Conservation (phyloP, 2,113 vertebrate species). For the Halichoeres trimaculatus region DNA sequence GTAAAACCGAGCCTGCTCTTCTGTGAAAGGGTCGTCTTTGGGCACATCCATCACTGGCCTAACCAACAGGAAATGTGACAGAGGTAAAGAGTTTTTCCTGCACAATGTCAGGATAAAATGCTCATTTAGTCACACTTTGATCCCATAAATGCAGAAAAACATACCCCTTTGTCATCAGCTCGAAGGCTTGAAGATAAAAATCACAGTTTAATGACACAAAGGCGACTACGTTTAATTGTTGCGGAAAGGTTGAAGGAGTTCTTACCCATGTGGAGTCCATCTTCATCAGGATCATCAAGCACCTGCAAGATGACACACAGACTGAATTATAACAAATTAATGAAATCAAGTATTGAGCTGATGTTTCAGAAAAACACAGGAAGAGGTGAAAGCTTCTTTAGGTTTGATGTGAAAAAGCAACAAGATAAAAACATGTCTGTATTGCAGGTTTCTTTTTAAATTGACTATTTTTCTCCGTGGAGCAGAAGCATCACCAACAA, state of each 20-base stretch:
- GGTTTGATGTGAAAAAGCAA: too few species aligned
- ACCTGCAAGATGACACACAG: slow-evolving; percentile 83
- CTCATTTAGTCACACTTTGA: neutral
- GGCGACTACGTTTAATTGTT: neutral
- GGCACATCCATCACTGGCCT: slow-evolving; percentile 98
- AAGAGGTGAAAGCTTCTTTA: too few species aligned
- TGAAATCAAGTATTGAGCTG: too few species aligned
- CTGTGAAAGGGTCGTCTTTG: slow-evolving; percentile 87
- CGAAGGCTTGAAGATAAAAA: slow-evolving; percentile 90
- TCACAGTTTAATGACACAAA: slow-evolving; percentile 25
- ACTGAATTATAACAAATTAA: too few species aligned
- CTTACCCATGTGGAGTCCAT: slow-evolving; percentile 96
- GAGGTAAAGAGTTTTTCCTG: neutral
- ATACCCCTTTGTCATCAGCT: slow-evolving; percentile 94
- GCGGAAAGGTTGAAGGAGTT: neutral
- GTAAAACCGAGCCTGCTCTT: slow-evolving; percentile 92
- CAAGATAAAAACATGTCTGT: too few species aligned
- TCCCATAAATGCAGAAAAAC: slow-evolving; percentile 61
- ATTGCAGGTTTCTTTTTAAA: too few species aligned
- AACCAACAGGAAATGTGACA: neutral
- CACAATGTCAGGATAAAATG: neutral
- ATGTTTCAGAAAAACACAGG: too few species aligned
- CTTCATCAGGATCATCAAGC: slow-evolving; percentile 94
- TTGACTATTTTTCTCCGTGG: too few species aligned
- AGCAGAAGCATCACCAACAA: too few species aligned